These are phyloP conservation scores for Macropus fuliginosus DNA, from an alignment of 2,797 vertebrate genomes.

Conservation along the genomic window DNA sequence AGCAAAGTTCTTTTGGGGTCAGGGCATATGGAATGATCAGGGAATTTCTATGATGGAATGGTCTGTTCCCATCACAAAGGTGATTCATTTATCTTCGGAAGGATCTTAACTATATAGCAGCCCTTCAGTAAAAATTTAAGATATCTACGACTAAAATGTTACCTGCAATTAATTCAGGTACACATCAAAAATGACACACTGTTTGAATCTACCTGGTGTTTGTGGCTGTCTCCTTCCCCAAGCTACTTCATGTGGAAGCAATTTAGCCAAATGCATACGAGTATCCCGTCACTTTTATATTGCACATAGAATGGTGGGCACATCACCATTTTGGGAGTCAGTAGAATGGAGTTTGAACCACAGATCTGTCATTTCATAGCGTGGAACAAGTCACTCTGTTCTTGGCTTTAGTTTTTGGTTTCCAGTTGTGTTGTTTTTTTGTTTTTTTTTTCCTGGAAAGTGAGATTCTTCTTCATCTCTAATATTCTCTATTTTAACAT, in stretches of 20 bases:
- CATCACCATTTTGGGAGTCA: not conserved
- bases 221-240: not conserved
- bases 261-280: fast-evolving
- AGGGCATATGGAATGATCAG: slow-evolving; percentile 46
- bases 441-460: not conserved
- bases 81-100: slow-evolving; percentile 78
- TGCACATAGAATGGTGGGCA: not conserved
- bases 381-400: not conserved
- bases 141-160: slow-evolving; percentile 7
- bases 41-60: slow-evolving; percentile 77
- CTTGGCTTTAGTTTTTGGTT: not conserved
- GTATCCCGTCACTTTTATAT: not conserved
- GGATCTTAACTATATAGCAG: slow-evolving; percentile 24
- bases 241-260: not conserved
- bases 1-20: slow-evolving; percentile 74
- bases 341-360: not conserved
- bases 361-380: not conserved
- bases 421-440: too few species aligned
- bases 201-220: not conserved
- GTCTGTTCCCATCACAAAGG: slow-evolving; percentile 60
- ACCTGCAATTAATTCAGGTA: slow-evolving; percentile 35
- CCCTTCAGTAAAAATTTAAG: not conserved
- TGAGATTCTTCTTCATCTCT: not conserved
- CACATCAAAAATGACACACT: not conserved
- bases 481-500: not conserved